Conservation (phyloP, 1,140 invertebrate species). For the Cotesia glomerata region DNA sequence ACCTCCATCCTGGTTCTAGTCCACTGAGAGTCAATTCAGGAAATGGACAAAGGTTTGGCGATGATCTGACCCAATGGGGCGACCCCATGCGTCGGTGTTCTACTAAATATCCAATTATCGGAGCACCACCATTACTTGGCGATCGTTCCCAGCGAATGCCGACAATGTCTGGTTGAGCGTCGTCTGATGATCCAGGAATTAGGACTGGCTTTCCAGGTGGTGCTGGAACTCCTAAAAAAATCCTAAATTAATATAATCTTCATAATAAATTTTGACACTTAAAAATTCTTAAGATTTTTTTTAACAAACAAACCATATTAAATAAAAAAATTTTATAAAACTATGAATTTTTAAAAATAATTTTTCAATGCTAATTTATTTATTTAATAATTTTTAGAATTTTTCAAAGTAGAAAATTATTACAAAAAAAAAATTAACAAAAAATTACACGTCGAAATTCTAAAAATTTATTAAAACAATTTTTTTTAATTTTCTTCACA, state of each 20-base stretch:
- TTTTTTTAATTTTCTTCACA: too few species aligned
- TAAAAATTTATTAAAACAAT: too few species aligned
- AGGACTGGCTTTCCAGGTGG: slow-evolving; percentile 80
- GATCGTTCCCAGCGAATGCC: slow-evolving; percentile 87
- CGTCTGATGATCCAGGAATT: slow-evolving; percentile 67
- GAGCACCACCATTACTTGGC: slow-evolving; percentile 83
- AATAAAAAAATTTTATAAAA: neutral
- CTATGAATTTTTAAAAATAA: too few species aligned
- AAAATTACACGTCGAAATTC: too few species aligned
- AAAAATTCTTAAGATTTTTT: too few species aligned
- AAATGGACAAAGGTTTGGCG: slow-evolving; percentile 71
- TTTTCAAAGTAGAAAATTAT: too few species aligned
- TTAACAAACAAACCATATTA: neutral
- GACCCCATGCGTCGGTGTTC: slow-evolving; percentile 80
- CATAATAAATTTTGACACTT: too few species aligned
- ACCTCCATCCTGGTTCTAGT: slow-evolving; percentile 84
- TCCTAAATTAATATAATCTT: neutral
- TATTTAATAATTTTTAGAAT: too few species aligned
- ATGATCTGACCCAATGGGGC: slow-evolving; percentile 78
- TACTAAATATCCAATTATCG: slow-evolving; percentile 83
- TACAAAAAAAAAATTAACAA: too few species aligned
- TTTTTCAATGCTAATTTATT: too few species aligned
- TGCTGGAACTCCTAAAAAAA: slow-evolving; percentile 71
- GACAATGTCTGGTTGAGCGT: slow-evolving; percentile 82
- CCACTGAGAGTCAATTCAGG: slow-evolving; percentile 78